Evolutionary conservation across 2,888 invertebrate genomes (phyloP).

Genomic region (Leucania comma): DNA sequence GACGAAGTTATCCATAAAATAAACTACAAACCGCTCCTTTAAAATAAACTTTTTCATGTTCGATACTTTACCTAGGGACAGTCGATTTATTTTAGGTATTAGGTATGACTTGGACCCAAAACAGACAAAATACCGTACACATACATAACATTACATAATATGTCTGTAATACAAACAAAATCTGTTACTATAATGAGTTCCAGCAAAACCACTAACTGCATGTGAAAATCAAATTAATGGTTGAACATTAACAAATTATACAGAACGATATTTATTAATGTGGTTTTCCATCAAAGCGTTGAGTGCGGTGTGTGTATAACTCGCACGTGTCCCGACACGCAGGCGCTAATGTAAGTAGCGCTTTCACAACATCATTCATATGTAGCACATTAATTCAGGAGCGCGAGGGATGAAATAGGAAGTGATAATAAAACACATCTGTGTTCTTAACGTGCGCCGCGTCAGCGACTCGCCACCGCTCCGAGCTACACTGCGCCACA

Average conservation of each 20-base stretch:
- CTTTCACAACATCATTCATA: conserved; percentile 68
- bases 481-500: not conserved
- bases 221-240: conserved; percentile 81
- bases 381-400: conserved; percentile 68
- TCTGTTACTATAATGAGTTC: conserved; percentile 76
- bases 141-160: conserved; percentile 25
- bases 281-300: conserved; percentile 74
- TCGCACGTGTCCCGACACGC: conserved; percentile 59
- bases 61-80: too few relatives aligned
- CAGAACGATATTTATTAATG: conserved; percentile 72
- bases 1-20: too few relatives aligned
- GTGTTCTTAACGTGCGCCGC: conserved; percentile 67
- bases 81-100: conserved; percentile 2
- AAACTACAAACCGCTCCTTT: too few relatives aligned
- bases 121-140: conserved; percentile 22
- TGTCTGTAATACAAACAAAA: conserved; percentile 60
- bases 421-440: conserved; percentile 82
- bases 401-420: conserved; percentile 62
- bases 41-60: too few relatives aligned
- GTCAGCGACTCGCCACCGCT: conserved; percentile 62
- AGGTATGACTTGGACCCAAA: conserved; percentile 30
- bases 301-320: conserved; percentile 61
- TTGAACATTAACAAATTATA: conserved; percentile 74
- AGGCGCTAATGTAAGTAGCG: conserved; percentile 56
- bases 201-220: conserved; percentile 76